Evolutionary conservation across 2,888 invertebrate genomes (phyloP), one percentile per base, ranked within the genome.

Genomic region (Bellardia bayeri): DNA sequence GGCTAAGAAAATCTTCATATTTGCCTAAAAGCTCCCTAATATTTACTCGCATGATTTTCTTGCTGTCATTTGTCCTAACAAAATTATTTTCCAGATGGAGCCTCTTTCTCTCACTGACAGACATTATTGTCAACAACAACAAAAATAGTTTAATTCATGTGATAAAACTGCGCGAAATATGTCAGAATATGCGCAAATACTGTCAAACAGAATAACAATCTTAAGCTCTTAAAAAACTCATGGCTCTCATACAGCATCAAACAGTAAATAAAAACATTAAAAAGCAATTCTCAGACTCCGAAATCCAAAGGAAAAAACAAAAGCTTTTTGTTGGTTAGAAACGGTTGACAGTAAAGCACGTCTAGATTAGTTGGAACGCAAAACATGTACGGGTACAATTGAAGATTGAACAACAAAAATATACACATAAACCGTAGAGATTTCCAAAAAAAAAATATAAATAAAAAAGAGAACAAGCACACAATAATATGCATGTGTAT

Each of bases 281-380:
- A 56, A 49, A 37, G 37, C 3, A 64, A 45, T 56, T 68, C 58
- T 72, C 63, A 63, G 49, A 81, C 64, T n/a, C 69, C 68, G 13
- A 49, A 69, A 63, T 4, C 8, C 40, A 54, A 69, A 81, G 3
- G 45, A 54, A 68, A 64, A 54, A 66, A 9, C 16, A 14, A 85
- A 85, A 80, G 82, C 82, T 87, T 68, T 79, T 79, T 87, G 85
- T 87, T 87, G 87, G 87, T 87, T 79, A 85, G 74, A 87, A 87
- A 85, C 87, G 87, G 85, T 87, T 87, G 87, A 79, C 85, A 71
- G 75, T 66, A 79, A 64, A 85, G 85, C 85, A 87, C 85, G 87
- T 85, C 81, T 69, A 82, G 87, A 69, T 69, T 85, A 78, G 87
- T 79, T 42, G 75, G 71, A 85, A 82, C 82, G 87, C 87, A 82